These are phyloP conservation scores for Nothobranchius furzeri DNA, from an alignment of 2,113 vertebrate species.

Conservation along the genomic window DNA sequence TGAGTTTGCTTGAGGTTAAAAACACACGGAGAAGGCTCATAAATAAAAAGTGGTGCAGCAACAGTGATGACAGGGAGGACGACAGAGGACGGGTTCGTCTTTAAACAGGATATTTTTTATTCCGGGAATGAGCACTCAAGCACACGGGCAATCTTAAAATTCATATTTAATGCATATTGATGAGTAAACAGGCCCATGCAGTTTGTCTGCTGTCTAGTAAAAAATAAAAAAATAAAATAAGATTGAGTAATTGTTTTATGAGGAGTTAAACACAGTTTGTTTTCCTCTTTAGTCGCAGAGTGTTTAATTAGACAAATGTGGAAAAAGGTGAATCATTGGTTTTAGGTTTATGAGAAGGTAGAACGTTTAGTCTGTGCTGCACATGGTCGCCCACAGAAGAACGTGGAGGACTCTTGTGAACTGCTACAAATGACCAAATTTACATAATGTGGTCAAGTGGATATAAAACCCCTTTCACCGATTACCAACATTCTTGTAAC, in stretches of 20 bases:
- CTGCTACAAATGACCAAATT: not conserved
- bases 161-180: no score
- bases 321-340: not conserved
- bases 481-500: not conserved
- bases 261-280: not conserved
- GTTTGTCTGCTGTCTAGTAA: no score
- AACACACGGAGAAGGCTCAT: conserved; percentile 23
- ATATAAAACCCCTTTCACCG: not conserved
- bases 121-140: no score
- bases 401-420: not conserved
- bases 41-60: conserved; percentile 63
- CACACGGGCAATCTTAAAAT: no score
- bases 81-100: conserved; percentile 45
- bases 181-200: no score
- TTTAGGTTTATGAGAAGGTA: no score
- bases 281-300: no score
- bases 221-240: not conserved
- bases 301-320: not conserved
- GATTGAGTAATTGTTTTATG: not conserved
- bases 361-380: no score
- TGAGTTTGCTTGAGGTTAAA: conserved; percentile 30
- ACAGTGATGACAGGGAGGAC: conserved; percentile 32
- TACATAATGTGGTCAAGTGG: not conserved
- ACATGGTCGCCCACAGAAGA: no score
- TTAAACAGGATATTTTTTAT: not conserved